These are phyloP conservation scores for Diglossa cyanea DNA, from an alignment of 2,797 vertebrate species.

Conservation along the genomic window DNA sequence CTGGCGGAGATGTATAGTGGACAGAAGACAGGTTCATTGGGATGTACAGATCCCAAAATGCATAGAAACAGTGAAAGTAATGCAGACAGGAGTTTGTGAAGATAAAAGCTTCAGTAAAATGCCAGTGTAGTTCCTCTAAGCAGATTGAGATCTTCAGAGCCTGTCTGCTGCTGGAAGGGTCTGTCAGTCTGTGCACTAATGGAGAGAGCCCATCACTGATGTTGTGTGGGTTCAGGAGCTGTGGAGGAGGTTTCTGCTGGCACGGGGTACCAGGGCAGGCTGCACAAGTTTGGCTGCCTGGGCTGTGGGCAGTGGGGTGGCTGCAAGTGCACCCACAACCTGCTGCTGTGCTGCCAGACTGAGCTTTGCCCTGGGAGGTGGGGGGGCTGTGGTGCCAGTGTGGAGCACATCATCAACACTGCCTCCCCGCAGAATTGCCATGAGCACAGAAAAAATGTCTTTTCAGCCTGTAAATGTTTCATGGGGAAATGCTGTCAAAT, in stretches of 20 bases:
- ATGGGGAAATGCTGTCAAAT: not conserved
- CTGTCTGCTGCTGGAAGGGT: not conserved
- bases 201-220: rapidly evolving
- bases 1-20: not conserved
- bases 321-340: not conserved
- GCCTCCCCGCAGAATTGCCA: not conserved
- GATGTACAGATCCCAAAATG: not conserved
- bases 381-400: not conserved
- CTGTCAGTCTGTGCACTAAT: not conserved
- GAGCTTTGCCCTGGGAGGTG: not conserved
- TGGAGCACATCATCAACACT: rapidly evolving
- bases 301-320: not conserved
- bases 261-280: rapidly evolving
- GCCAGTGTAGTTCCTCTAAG: not conserved
- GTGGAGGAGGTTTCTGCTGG: not conserved
- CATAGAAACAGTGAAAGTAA: rapidly evolving
- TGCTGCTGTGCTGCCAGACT: not conserved
- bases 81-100: not conserved
- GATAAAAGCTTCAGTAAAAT: not conserved
- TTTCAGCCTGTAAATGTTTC: not conserved
- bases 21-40: not conserved
- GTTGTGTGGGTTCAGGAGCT: not conserved
- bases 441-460: not conserved
- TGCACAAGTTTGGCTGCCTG: not conserved
- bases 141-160: not conserved